phyloP scores from a whole-genome alignment of 2,113 vertebrate species.

The Mola mola region DNA sequence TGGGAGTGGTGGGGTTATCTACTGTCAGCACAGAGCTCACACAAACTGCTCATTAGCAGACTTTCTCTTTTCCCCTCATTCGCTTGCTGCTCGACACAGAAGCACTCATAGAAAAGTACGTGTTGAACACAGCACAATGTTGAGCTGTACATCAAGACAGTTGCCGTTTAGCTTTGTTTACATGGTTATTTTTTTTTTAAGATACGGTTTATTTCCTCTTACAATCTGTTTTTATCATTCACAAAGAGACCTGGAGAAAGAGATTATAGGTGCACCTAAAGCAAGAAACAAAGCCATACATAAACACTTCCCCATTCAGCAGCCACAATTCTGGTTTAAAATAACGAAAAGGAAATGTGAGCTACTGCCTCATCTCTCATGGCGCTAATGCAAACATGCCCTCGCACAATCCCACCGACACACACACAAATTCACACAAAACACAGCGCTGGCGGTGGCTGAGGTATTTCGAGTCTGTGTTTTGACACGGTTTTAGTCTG shows the following conservation, averaged over 20 bases:
- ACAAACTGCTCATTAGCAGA: conserved; percentile 76
- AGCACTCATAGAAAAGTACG: conserved; percentile 27
- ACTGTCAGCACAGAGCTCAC: conserved; percentile 60
- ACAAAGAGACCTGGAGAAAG: conserved; percentile 22
- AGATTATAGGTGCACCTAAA: conserved; percentile 44
- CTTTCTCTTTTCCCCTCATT: conserved; percentile 57
- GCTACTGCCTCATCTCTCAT: conserved; percentile 61
- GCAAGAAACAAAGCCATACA: conserved; percentile 58
- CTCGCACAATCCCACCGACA: conserved; percentile 21
- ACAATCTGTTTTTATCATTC: conserved; percentile 11
- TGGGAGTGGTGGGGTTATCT: conserved; percentile 52
- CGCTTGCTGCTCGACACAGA: conserved; percentile 36
- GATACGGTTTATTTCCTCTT: conserved; percentile 33
- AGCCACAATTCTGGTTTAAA: conserved; percentile 62
- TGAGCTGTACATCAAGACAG: conserved; percentile 41
- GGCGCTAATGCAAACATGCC: conserved; percentile 44
- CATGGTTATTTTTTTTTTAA: conserved; percentile 24
- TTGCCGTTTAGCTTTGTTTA: conserved; percentile 2
- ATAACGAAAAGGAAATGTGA: conserved; percentile 68
- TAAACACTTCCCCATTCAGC: conserved; percentile 66
- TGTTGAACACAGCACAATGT: conserved; percentile 38
- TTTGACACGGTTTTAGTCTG: conserved; percentile 70
- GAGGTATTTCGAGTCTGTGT: conserved; percentile 73
- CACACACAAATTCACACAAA: conserved; percentile 28
- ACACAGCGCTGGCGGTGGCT: conserved; percentile 63